These are phyloP conservation scores for Capreolus pygargus DNA, from an alignment of 2,113 vertebrate genomes.

Conservation along the genomic window DNA sequence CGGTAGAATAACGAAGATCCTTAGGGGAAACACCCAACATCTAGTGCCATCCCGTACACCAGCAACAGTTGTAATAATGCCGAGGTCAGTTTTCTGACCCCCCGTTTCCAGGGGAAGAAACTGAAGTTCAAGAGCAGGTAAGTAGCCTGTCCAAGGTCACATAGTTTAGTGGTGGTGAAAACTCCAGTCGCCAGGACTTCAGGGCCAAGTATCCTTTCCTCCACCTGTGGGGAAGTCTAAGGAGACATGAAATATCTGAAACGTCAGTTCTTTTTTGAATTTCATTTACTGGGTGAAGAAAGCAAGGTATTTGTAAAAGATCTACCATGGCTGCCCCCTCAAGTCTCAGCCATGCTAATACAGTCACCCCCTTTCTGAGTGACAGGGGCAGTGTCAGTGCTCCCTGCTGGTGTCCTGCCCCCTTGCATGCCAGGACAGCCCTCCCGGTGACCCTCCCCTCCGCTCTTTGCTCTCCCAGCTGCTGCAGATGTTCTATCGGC, in stretches of 20 bases:
- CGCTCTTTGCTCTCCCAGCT: constrained; percentile 82
- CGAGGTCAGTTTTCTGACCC: background rate
- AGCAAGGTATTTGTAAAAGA: background rate
- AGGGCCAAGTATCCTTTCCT: background rate
- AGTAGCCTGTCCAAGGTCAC: background rate
- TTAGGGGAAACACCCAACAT: background rate
- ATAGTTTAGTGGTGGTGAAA: background rate
- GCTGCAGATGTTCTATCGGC: constrained; percentile 91
- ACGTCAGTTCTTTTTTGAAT: background rate
- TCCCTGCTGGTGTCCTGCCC: background rate
- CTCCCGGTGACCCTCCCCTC: background rate
- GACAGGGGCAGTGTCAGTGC: background rate
- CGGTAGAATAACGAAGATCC: background rate
- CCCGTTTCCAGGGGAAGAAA: background rate
- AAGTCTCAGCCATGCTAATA: background rate
- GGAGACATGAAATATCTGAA: background rate
- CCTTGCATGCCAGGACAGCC: background rate
- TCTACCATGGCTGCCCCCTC: background rate
- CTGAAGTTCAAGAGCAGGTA: background rate
- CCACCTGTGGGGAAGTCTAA: background rate
- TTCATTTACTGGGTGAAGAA: background rate
- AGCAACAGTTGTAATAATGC: background rate
- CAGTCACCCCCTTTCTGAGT: background rate
- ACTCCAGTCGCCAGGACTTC: background rate
- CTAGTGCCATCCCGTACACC: background rate